Evolutionary conservation across 2,888 invertebrate species (phyloP), one percentile per base, ranked within the genome.

Genomic region (Hirtodrosophila duncani): DNA sequence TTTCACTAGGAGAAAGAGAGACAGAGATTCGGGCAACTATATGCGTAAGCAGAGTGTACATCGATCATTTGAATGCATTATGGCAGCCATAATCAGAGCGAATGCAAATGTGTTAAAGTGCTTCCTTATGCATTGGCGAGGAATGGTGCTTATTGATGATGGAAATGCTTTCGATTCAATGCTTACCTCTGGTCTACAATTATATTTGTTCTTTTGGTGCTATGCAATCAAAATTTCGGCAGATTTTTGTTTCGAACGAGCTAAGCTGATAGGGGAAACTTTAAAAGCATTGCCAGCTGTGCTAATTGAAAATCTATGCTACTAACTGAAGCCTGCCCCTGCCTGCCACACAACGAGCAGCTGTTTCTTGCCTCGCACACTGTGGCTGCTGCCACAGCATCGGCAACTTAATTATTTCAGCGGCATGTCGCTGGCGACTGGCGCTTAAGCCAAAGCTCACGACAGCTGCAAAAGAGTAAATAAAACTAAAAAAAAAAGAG

Each of bases 341-440:
- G 9, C 11, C 9, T 9, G 6, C 13, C 5, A 10, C 11, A 7
- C 31, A n/a, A 13, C 17, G 11, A 5, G 18, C 21, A 16, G 16
- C 46, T 45, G 38, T 26, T 18, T 30, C 10, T 30, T 13, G 42
- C 1, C 9, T 23, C 17, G 16, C 33, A 36, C 41, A 24, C 14
- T 48, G 41, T 38, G 30, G 18, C 45, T 30, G 51, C 46, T 43
- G 18, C 16, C 23, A 11, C 38, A 31, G 42, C 44, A 60, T 52
- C 60, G 75, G 63, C 71, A 79, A 70, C 72, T 72, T 72, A 79
- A 72, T 72, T 72, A 72, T 72, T 72, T 67, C 79, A 77, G 49
- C 46, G 70, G 59, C 79, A 72, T 79, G 79, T 77, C 58, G 67
- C 48, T 38, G 34, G 38, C 52, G 48, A 52, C 45, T 57, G 64